These are phyloP conservation scores for Ganaspis brasiliensis DNA, from an alignment of 2,888 invertebrate genomes.

Conservation along the genomic window DNA sequence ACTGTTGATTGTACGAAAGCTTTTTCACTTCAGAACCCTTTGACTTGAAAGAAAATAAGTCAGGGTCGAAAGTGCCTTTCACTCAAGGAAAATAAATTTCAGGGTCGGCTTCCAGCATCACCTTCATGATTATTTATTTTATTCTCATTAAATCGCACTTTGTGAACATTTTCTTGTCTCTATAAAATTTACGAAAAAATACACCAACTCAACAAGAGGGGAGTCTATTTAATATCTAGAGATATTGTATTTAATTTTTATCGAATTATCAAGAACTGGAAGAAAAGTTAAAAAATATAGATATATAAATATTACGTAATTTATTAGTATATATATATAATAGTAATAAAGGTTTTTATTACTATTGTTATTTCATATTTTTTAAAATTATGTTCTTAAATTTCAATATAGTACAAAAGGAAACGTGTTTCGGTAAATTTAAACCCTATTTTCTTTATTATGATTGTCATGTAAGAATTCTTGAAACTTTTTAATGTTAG, in stretches of 20 bases:
- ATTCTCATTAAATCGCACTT: conserved; percentile 36
- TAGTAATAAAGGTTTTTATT: too few species aligned
- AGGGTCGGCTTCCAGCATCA: conserved; percentile 27
- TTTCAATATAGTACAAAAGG: too few species aligned
- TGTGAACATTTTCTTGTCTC: conserved; percentile 18
- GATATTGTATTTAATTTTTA: too few species aligned
- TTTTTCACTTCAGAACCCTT: conserved; percentile 51
- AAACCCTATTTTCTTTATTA: neutral
- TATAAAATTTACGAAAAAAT: neutral
- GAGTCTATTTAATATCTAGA: too few species aligned
- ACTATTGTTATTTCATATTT: too few species aligned
- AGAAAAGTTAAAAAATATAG: too few species aligned
- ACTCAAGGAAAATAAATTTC: conserved; percentile 27
- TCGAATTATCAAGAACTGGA: too few species aligned
- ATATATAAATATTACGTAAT: too few species aligned
- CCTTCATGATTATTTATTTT: conserved; percentile 15
- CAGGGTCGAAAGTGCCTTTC: conserved; percentile 7
- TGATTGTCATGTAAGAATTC: neutral
- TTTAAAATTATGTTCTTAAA: too few species aligned
- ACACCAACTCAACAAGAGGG: too few species aligned
- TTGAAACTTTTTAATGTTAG: neutral
- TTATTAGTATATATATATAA: too few species aligned
- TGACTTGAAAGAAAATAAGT: conserved; percentile 33
- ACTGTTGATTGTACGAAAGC: conserved; percentile 78
- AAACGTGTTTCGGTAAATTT: neutral